Evolutionary conservation across 2,113 vertebrate genomes (phyloP).

Genomic region (pig (Sus scrofa)): DNA sequence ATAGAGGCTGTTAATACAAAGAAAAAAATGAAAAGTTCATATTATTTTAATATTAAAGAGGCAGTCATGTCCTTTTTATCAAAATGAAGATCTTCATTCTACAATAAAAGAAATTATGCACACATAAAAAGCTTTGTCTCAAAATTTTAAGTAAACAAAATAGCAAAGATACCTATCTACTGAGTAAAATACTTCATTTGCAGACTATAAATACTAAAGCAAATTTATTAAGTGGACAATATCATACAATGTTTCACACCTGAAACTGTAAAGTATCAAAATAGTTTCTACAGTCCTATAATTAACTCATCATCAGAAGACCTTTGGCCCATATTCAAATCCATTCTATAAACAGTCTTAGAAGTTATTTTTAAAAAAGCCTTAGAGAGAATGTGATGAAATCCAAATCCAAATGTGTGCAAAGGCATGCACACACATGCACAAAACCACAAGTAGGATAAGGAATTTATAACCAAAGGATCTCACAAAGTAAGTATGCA

Average conservation of each 20-base stretch:
- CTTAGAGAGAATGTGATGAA: constrained; percentile 77
- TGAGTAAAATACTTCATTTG: constrained; percentile 59
- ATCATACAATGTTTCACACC: constrained; percentile 69
- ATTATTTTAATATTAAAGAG: neutral
- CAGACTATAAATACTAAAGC: constrained; percentile 59
- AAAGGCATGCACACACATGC: neutral
- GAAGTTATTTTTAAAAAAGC: constrained; percentile 11
- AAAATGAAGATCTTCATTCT: neutral
- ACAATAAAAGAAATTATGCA: constrained; percentile 39
- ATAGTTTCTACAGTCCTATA: constrained; percentile 66
- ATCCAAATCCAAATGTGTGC: constrained; percentile 66
- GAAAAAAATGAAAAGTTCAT: neutral
- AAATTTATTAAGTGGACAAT: constrained; percentile 74
- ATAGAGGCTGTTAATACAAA: neutral
- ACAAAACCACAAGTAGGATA: constrained; percentile 72
- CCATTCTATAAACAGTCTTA: constrained; percentile 80
- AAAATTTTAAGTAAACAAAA: constrained; percentile 57
- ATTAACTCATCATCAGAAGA: constrained; percentile 84
- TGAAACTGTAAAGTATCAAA: constrained; percentile 80
- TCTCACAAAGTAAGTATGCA: constrained; percentile 65
- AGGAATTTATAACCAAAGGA: constrained; percentile 73
- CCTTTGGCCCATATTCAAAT: constrained; percentile 78
- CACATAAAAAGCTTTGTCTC: constrained; percentile 28
- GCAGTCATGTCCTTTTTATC: constrained; percentile 26
- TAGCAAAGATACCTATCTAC: neutral